Conservation (phyloP, 2,113 vertebrate species). For the Tachuris rubrigastra region DNA sequence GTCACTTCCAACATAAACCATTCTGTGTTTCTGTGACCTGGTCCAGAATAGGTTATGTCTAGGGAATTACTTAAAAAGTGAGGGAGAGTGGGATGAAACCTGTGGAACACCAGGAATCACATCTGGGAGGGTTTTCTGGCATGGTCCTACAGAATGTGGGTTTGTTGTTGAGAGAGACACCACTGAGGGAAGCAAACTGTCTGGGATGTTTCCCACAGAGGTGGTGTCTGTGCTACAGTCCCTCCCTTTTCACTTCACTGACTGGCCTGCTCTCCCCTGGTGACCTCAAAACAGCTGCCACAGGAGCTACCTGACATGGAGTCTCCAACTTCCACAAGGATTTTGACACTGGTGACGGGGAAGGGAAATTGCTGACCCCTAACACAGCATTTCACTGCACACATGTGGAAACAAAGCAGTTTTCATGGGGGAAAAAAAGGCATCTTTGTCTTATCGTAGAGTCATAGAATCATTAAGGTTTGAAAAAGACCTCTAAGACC, state of each 20-base stretch:
- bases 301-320: too few relatives aligned
- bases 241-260: background rate
- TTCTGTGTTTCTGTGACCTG: background rate
- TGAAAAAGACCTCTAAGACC: background rate
- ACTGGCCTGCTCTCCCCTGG: background rate
- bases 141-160: rapidly evolving
- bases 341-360: background rate
- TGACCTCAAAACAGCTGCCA: background rate
- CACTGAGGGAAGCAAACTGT: background rate
- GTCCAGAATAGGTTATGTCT: rapidly evolving
- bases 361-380: background rate
- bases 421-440: background rate
- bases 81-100: rapidly evolving
- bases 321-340: background rate
- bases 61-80: background rate
- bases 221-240: too few relatives aligned
- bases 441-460: background rate
- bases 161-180: background rate
- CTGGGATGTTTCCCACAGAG: background rate
- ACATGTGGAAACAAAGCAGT: rapidly evolving
- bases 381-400: background rate
- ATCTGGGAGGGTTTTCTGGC: background rate
- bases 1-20: background rate
- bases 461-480: background rate
- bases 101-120: background rate